Conservation (phyloP, 2,113 vertebrate genomes). For the Pomatorhinus ruficollis region DNA sequence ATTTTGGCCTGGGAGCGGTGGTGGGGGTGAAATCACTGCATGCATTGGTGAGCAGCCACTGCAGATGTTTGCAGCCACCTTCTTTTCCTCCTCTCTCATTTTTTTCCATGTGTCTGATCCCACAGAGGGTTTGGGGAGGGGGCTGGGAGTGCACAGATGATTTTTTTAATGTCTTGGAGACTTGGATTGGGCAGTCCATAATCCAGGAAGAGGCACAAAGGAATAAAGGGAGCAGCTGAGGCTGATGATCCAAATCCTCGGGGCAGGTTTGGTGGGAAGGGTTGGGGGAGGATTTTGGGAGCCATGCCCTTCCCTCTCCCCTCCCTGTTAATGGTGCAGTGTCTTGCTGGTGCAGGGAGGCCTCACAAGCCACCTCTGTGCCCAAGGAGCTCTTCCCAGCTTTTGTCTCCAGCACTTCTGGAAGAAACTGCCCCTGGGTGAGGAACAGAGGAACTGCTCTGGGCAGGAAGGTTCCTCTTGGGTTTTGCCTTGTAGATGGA, state of each 20-base stretch:
- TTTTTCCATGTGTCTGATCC: not conserved
- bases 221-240: not conserved
- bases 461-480: not conserved
- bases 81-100: not conserved
- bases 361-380: not conserved
- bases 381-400: not conserved
- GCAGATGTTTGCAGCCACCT: not conserved
- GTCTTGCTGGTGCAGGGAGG: not conserved
- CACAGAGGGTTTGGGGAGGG: not conserved
- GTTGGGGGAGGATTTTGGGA: not conserved
- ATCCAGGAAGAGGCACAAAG: not conserved
- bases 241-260: accelerated
- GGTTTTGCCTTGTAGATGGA: not conserved
- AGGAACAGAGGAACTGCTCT: not conserved
- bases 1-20: not conserved
- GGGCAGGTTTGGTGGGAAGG: not conserved
- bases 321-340: not conserved
- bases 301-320: not conserved
- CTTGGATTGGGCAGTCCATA: not conserved
- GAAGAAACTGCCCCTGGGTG: not conserved
- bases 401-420: not conserved
- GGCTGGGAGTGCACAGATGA: not conserved
- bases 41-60: not conserved
- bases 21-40: not conserved
- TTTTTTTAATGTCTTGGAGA: not conserved